Evolutionary conservation across 2,888 invertebrate genomes (phyloP).

Genomic region (Eurytoma adleriae): DNA sequence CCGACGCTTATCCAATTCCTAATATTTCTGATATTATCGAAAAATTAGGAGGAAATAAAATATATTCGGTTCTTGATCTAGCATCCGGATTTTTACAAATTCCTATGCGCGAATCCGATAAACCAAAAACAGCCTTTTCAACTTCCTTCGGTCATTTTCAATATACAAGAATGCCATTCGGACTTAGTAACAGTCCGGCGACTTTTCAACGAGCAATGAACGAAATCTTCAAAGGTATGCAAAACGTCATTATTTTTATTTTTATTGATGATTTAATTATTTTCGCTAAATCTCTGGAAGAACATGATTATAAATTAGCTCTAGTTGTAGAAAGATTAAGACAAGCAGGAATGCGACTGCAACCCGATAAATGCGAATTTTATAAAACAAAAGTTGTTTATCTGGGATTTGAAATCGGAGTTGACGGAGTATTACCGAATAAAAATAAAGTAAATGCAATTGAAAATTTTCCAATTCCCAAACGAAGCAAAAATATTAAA

Average conservation of each 20-base stretch:
- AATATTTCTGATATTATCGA: slow-evolving; percentile 62
- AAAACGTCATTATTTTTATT: slow-evolving; percentile 64
- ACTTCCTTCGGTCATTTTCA: slow-evolving; percentile 61
- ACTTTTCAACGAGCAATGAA: slow-evolving; percentile 68
- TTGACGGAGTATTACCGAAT: slow-evolving; percentile 63
- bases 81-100: slow-evolving; percentile 69
- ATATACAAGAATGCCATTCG: slow-evolving; percentile 52
- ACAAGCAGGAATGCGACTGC: slow-evolving; percentile 60
- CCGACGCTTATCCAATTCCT: slow-evolving; percentile 54
- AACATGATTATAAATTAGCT: slow-evolving; percentile 55
- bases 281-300: slow-evolving; percentile 60
- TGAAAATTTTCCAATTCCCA: slow-evolving; percentile 57
- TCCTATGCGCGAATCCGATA: slow-evolving; percentile 58
- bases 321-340: not conserved
- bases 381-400: slow-evolving; percentile 61
- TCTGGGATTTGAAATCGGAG: slow-evolving; percentile 62
- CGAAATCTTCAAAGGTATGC: slow-evolving; percentile 62
- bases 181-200: slow-evolving; percentile 39
- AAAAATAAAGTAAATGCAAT: not conserved
- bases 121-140: slow-evolving; percentile 62
- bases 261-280: slow-evolving; percentile 71
- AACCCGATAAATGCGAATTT: slow-evolving; percentile 67
- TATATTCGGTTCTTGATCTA: slow-evolving; percentile 61
- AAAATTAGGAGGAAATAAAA: slow-evolving; percentile 62
- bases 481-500: slow-evolving; percentile 58